A percentile compares a stretch with the other conserved stretches of the same genome.
Evolutionary conservation across 2,888 invertebrate genomes (phyloP).

Genomic region (Cataglyphis cursor): DNA sequence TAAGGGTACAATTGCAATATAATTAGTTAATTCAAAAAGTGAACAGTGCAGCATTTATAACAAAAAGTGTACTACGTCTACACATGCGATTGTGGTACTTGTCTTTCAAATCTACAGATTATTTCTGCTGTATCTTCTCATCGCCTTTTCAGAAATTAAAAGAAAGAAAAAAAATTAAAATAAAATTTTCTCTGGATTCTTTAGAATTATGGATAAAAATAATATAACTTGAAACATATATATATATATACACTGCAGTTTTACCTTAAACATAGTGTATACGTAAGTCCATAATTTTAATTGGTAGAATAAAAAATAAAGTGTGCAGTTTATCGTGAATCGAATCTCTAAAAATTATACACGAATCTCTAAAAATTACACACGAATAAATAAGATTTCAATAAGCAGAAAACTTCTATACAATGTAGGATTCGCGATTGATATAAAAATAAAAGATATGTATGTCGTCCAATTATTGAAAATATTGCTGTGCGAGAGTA

Average conservation of each 20-base stretch:
- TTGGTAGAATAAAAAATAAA: constrained; percentile 67
- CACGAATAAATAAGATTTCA: constrained; percentile 59
- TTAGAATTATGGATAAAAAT: constrained; percentile 20
- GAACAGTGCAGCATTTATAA: constrained; percentile 68
- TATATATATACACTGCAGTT: constrained; percentile 49
- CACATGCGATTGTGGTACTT: constrained; percentile 31
- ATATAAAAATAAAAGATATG: constrained; percentile 68
- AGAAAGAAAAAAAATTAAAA: background rate
- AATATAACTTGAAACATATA: constrained; percentile 41
- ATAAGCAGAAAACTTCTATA: constrained; percentile 53
- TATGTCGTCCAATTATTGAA: constrained; percentile 68
- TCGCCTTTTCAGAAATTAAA: constrained; percentile 4
- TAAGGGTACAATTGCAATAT: constrained; percentile 64
- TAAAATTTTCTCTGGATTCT: background rate
- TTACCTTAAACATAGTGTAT: constrained; percentile 32
- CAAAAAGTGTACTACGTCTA: constrained; percentile 51
- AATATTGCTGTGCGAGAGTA: constrained; percentile 55
- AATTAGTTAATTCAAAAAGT: constrained; percentile 61
- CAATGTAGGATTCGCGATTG: constrained; percentile 68
- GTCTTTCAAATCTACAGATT: constrained; percentile 37
- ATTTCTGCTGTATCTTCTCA: constrained; percentile 28
- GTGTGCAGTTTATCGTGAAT: constrained; percentile 76
- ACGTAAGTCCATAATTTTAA: constrained; percentile 53
- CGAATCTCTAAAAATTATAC: constrained; percentile 58
- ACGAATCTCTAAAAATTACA: constrained; percentile 53